These are phyloP conservation scores for Micrasema longulum DNA, from an alignment of 1,140 invertebrate species.

Conservation along the genomic window DNA sequence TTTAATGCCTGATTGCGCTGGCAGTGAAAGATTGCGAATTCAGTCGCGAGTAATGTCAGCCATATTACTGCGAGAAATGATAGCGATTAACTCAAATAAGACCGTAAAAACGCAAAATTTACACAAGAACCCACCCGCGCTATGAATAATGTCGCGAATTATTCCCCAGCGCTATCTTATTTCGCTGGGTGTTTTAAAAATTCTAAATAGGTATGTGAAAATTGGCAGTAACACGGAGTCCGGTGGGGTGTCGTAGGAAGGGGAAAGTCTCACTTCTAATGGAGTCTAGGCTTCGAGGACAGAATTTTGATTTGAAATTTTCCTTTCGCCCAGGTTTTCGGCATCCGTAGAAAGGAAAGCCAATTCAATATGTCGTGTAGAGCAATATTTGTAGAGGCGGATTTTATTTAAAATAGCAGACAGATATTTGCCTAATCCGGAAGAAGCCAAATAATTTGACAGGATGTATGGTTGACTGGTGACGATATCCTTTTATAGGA, in stretches of 20 bases:
- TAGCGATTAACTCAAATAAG: conserved; percentile 29
- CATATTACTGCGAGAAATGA: conserved; percentile 34
- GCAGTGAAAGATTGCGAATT: conserved; percentile 34
- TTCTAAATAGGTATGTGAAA: conserved; percentile 41
- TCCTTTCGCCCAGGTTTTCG: conserved; percentile 47
- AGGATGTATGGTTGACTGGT: conserved; percentile 8
- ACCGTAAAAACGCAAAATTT: conserved; percentile 14
- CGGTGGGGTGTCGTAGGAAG: conserved; percentile 4
- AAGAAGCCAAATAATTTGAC: conserved; percentile 19
- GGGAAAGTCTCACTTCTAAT: conserved; percentile 32
- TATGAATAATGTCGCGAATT: conserved; percentile 34
- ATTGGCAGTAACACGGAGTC: conserved; percentile 42
- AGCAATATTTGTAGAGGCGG: conserved; percentile 35
- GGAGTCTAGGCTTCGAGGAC: conserved; percentile 44
- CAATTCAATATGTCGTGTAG: conserved; percentile 35
- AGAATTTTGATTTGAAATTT: conserved; percentile 53
- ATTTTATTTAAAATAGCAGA: conserved; percentile 39
- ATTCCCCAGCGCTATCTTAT: conserved; percentile 38
- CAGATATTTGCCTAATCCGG: conserved; percentile 39
- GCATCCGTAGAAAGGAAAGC: conserved; percentile 5
- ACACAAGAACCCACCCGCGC: not conserved
- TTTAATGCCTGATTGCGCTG: conserved; percentile 30
- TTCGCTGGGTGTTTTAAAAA: conserved; percentile 28
- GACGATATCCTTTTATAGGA: no score
- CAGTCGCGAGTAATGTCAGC: conserved; percentile 21